Percentiles rank a stretch among this genome's conserved stretches.
These are phyloP conservation scores for Petrocephalus sullivani DNA, from an alignment of 2,797 vertebrate genomes.

Conservation along the genomic window DNA sequence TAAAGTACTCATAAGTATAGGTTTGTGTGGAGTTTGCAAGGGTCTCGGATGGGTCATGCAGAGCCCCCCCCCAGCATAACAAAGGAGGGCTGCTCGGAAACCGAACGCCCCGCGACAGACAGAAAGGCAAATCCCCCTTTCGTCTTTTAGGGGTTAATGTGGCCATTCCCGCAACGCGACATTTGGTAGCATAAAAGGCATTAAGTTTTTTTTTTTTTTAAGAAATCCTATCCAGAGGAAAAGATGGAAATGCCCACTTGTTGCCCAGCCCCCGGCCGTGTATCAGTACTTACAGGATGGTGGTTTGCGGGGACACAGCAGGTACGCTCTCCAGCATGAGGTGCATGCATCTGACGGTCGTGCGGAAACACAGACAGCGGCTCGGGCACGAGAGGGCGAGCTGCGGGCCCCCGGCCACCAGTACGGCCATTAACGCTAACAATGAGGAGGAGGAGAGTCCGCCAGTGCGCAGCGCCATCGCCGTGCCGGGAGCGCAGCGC, in stretches of 20 bases:
- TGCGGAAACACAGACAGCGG: conserved; percentile 91
- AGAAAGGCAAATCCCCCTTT: background rate
- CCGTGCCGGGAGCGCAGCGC: conserved; percentile 51
- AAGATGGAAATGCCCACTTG: background rate
- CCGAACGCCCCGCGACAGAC: background rate
- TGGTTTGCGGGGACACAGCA: conserved; percentile 77
- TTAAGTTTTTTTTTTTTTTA: background rate
- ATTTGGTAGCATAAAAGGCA: background rate
- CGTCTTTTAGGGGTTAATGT: background rate
- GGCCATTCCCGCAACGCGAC: background rate
- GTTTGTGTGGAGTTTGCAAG: background rate
- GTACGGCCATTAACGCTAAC: conserved; percentile 46
- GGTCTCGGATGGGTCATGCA: background rate
- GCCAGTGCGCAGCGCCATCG: conserved; percentile 67
- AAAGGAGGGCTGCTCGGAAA: background rate
- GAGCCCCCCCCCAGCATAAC: background rate
- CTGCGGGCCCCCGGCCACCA: conserved; percentile 50
- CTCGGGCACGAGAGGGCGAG: conserved; percentile 71
- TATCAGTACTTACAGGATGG: conserved; percentile 84
- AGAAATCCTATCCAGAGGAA: background rate
- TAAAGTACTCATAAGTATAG: background rate
- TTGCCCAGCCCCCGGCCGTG: background rate
- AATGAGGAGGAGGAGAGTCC: conserved; percentile 52
- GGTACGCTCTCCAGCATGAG: conserved; percentile 86
- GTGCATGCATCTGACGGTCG: conserved; percentile 96